Evolutionary conservation across 1,140 invertebrate species (phyloP).

Genomic region (Leptonema lineaticorne): DNA sequence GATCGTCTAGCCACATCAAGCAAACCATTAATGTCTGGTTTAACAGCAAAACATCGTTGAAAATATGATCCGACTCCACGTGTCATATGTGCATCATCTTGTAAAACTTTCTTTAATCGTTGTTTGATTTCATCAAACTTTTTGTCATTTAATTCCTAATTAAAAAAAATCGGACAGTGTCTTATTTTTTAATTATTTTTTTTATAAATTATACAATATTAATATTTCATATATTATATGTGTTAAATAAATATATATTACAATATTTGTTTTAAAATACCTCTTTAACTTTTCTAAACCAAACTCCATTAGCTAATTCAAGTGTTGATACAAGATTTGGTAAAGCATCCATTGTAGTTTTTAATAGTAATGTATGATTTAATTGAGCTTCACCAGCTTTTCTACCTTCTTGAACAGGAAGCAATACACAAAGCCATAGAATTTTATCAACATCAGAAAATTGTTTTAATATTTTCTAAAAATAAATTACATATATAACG

Average conservation of each 20-base stretch:
- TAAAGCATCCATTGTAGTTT: conserved; percentile 73
- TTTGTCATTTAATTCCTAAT: conserved; percentile 51
- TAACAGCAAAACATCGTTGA: conserved; percentile 84
- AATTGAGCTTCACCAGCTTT: conserved; percentile 71
- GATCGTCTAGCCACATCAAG: conserved; percentile 75
- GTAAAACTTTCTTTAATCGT: conserved; percentile 67
- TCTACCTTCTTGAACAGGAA: conserved; percentile 60
- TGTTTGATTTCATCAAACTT: conserved; percentile 60
- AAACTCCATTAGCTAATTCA: conserved; percentile 57
- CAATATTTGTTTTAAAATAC: conserved; percentile 48
- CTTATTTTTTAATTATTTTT: no score
- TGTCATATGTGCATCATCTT: conserved; percentile 67
- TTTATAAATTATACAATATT: no score
- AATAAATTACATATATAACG: no score
- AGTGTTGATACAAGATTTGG: conserved; percentile 66
- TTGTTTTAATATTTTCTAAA: conserved; percentile 53
- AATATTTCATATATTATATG: conserved; percentile 10
- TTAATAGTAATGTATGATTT: conserved; percentile 76
- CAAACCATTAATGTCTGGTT: conserved; percentile 69
- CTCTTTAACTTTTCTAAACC: conserved; percentile 63
- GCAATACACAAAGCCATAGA: conserved; percentile 55
- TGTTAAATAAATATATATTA: conserved; percentile 30
- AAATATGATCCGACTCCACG: conserved; percentile 69
- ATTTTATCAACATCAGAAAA: conserved; percentile 57
- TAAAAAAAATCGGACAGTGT: not conserved